Conservation (phyloP, 2,113 vertebrate genomes). For the Noctilio leporinus region DNA sequence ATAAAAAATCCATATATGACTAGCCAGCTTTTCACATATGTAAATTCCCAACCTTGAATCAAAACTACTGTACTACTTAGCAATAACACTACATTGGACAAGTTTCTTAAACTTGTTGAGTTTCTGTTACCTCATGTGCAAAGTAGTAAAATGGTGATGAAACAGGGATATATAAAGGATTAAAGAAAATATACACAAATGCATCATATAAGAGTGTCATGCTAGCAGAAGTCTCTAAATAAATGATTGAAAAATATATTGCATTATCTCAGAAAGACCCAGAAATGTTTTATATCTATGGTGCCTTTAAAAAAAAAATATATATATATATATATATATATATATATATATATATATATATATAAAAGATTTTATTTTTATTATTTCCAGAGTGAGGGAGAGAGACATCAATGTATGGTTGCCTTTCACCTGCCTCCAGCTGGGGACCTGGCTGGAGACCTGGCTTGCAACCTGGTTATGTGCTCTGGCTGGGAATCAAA, state of each 20-base stretch:
- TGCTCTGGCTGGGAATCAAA: no score
- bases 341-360: no score
- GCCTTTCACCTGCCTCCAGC: no score
- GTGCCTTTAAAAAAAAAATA: no score
- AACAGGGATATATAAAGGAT: neutral
- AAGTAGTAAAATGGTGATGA: neutral
- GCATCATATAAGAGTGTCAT: neutral
- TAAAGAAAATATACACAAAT: neutral
- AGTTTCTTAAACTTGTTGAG: neutral
- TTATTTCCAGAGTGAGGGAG: no score
- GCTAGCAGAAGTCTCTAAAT: neutral
- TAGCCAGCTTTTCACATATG: neutral
- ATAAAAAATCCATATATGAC: neutral
- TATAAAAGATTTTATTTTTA: no score
- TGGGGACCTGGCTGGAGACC: no score
- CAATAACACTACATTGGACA: fast-evolving
- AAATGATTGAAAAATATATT: neutral
- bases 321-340: no score
- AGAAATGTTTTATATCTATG: neutral
- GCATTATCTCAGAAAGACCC: neutral
- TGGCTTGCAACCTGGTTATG: no score
- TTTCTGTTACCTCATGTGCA: neutral
- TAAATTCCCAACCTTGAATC: neutral
- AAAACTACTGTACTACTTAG: neutral
- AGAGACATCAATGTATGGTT: no score